These are phyloP conservation scores for Incurvaria masculella DNA, from an alignment of 2,888 invertebrate genomes.

Conservation along the genomic window DNA sequence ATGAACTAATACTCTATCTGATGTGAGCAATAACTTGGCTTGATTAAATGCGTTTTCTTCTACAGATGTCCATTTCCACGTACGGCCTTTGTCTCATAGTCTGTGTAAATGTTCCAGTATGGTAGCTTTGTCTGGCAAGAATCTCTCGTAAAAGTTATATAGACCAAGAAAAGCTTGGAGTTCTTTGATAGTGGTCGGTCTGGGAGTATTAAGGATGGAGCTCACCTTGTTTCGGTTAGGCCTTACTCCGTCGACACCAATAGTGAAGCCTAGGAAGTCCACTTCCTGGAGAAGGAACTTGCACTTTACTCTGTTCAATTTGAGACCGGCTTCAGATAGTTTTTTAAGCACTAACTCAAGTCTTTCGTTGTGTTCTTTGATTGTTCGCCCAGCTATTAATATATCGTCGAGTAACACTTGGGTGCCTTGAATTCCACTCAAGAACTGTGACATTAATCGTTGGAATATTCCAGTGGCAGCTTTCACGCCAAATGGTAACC, in stretches of 20 bases:
- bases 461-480: constrained; percentile 15
- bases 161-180: constrained; percentile 17
- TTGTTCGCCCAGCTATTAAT: not conserved
- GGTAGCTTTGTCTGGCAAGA: constrained; percentile 16
- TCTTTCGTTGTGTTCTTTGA: not conserved
- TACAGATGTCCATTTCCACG: constrained; percentile 7
- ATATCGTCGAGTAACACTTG: not conserved
- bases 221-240: constrained; percentile 14
- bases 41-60: constrained; percentile 12
- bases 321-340: constrained; percentile 14
- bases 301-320: constrained; percentile 14
- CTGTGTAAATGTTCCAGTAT: constrained; percentile 15
- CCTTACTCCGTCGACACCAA: constrained; percentile 14
- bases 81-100: not conserved
- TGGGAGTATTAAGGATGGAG: constrained; percentile 13
- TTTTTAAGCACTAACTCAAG: constrained; percentile 2
- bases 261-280: constrained; percentile 17
- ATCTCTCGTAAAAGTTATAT: constrained; percentile 19
- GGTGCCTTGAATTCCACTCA: not conserved
- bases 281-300: constrained; percentile 12
- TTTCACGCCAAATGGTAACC: constrained; percentile 15
- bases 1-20: constrained; percentile 12
- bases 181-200: constrained; percentile 12
- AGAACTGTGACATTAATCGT: constrained; percentile 9
- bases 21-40: constrained; percentile 6